Percentiles rank a stretch among this genome's conserved stretches.
These are phyloP conservation scores for Eulimnadia texana DNA, from an alignment of 1,140 invertebrate genomes.

Conservation along the genomic window DNA sequence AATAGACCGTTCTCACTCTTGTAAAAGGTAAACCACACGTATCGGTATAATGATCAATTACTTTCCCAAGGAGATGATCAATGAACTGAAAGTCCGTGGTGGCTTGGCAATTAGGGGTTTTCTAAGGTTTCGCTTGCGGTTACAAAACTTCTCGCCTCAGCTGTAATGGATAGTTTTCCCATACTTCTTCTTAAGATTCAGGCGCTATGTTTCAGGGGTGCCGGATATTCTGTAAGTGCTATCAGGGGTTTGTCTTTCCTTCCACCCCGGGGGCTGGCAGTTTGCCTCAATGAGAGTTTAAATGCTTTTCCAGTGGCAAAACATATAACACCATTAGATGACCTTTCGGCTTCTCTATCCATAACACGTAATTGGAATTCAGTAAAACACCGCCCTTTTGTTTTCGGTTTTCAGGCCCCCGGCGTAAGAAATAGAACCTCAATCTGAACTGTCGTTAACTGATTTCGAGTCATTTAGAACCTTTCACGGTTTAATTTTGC, in stretches of 20 bases:
- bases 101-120: not conserved
- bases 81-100: not conserved
- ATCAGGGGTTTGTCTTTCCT: too few species aligned
- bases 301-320: not conserved
- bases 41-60: not conserved
- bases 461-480: too few species aligned
- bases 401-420: not conserved
- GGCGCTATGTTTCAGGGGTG: too few species aligned
- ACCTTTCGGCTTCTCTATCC: not conserved
- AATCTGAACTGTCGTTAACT: too few species aligned
- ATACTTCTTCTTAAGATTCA: too few species aligned
- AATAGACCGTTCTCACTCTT: not conserved
- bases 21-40: not conserved
- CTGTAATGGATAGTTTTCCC: not conserved
- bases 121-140: not conserved
- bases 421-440: not conserved
- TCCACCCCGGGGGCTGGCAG: too few species aligned
- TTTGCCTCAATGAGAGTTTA: not conserved
- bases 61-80: not conserved
- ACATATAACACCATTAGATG: not conserved
- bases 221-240: too few species aligned
- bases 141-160: not conserved
- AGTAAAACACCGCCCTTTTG: not conserved
- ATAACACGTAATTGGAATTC: not conserved
- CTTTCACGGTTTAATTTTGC: too few species aligned